A percentile compares a stretch with the other conserved stretches of the same genome.
phyloP scores from a whole-genome alignment of 2,113 vertebrate genomes.

The Dipodomys ordii region DNA sequence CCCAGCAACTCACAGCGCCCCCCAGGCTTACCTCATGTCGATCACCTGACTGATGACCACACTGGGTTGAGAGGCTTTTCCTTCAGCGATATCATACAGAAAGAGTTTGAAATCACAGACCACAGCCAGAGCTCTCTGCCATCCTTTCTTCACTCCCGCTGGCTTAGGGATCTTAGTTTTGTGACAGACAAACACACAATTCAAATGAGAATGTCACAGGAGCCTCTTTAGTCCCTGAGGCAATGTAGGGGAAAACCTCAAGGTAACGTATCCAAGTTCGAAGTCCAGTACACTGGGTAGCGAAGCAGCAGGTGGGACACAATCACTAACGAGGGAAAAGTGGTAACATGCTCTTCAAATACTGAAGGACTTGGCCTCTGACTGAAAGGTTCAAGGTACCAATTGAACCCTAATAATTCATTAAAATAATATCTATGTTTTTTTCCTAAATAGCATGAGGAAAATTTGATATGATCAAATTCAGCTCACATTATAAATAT shows the following conservation, averaged over 20 bases:
- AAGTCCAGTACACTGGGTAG: not conserved
- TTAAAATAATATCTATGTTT: not conserved
- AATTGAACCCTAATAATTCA: constrained; percentile 40
- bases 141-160: constrained; percentile 98
- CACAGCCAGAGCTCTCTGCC: constrained; percentile 96
- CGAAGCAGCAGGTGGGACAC: not conserved
- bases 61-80: constrained; percentile 94
- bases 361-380: not conserved
- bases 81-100: constrained; percentile 96
- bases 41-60: constrained; percentile 97
- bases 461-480: not conserved
- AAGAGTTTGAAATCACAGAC: constrained; percentile 99
- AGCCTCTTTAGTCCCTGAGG: not conserved
- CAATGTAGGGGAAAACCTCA: not conserved
- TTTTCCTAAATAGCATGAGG: not conserved
- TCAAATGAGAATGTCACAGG: not conserved
- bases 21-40: constrained; percentile 95
- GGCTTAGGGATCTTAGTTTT: constrained; percentile 95
- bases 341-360: not conserved
- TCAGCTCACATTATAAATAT: not conserved
- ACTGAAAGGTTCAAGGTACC: not conserved
- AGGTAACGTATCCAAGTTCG: not conserved
- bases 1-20: not conserved
- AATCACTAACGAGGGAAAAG: not conserved
- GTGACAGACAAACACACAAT: constrained; percentile 11